A percentile compares a stretch with the other conserved stretches of the same genome.
Evolutionary conservation across 2,888 invertebrate genomes (phyloP).

Genomic region (Tachina fera): DNA sequence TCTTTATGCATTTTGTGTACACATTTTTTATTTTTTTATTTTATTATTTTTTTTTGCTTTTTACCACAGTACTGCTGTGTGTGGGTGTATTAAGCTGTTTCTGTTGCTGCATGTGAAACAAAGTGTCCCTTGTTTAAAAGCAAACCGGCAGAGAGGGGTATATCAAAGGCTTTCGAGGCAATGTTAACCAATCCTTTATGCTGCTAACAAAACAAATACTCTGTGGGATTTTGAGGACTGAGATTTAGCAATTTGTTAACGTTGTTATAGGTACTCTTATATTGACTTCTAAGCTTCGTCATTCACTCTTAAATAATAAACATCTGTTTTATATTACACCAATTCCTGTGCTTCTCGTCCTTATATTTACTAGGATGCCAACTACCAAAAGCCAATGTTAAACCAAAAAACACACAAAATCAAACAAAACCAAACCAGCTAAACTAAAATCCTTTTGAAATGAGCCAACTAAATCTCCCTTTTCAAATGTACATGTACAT

Average conservation of each 20-base stretch:
- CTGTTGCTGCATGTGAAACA: slow-evolving; percentile 34
- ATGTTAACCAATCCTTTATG: slow-evolving; percentile 53
- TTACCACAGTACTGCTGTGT: slow-evolving; percentile 46
- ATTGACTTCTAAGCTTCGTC: too few relatives aligned
- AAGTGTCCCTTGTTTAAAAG: slow-evolving; percentile 61
- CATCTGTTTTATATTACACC: not conserved
- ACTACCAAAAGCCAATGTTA: slow-evolving; percentile 64
- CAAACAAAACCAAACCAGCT: slow-evolving; percentile 64
- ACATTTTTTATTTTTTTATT: slow-evolving; percentile 42
- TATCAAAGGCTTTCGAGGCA: slow-evolving; percentile 49
- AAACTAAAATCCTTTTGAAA: slow-evolving; percentile 70
- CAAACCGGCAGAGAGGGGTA: not conserved
- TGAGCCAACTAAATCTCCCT: slow-evolving; percentile 43
- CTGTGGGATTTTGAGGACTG: slow-evolving; percentile 30
- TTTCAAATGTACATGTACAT: not conserved
- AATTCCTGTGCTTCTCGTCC: slow-evolving; percentile 8
- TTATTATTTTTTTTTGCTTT: slow-evolving; percentile 12
- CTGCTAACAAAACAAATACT: slow-evolving; percentile 24
- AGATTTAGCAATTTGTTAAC: not conserved
- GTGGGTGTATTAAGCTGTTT: not conserved
- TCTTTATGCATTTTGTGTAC: slow-evolving; percentile 56
- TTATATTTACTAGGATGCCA: slow-evolving; percentile 43
- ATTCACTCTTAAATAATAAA: not conserved
- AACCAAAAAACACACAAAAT: slow-evolving; percentile 59
- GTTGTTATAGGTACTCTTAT: too few relatives aligned